Percentiles rank a stretch among this genome's conserved stretches.
Evolutionary conservation across 2,888 invertebrate species (phyloP).

Genomic region (Drosophila ustulata): DNA sequence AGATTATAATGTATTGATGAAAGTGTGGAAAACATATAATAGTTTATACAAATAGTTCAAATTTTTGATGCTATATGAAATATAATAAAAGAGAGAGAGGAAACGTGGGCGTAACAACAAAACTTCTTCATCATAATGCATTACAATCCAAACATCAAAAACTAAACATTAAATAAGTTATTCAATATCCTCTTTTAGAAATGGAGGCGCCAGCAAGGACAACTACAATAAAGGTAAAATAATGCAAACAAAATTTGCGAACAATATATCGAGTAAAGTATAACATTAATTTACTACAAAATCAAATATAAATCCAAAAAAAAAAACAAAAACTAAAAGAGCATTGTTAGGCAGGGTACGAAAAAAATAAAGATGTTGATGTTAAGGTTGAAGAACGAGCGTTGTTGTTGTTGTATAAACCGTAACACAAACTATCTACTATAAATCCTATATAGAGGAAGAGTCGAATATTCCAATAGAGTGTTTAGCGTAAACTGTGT

Average conservation of each 20-base stretch:
- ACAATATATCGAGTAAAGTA: slow-evolving; percentile 84
- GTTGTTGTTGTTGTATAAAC: slow-evolving; percentile 1
- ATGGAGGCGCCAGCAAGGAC: slow-evolving; percentile 97
- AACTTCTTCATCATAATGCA: slow-evolving; percentile 65
- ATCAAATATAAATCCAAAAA: slow-evolving; percentile 48
- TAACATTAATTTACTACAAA: slow-evolving; percentile 78
- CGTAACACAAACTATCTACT: slow-evolving; percentile 9
- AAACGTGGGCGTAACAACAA: slow-evolving; percentile 40
- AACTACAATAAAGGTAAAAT: slow-evolving; percentile 97
- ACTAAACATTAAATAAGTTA: slow-evolving; percentile 83
- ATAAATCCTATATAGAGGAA: background rate
- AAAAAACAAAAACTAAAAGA: slow-evolving; percentile 25
- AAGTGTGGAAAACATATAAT: background rate
- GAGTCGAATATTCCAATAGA: slow-evolving; percentile 4
- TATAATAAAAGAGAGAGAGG: slow-evolving; percentile 1
- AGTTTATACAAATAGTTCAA: background rate
- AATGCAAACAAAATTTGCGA: slow-evolving; percentile 83
- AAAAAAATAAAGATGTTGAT: slow-evolving; percentile 10
- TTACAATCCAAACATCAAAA: slow-evolving; percentile 71
- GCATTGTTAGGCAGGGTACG: slow-evolving; percentile 9
- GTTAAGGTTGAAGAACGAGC: background rate
- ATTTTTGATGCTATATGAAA: slow-evolving; percentile 30
- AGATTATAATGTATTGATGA: background rate
- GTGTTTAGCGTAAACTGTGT: slow-evolving; percentile 8
- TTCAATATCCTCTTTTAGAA: slow-evolving; percentile 87